Conservation (phyloP, 2,797 vertebrate species). For the Mormyrops attenuatus region DNA sequence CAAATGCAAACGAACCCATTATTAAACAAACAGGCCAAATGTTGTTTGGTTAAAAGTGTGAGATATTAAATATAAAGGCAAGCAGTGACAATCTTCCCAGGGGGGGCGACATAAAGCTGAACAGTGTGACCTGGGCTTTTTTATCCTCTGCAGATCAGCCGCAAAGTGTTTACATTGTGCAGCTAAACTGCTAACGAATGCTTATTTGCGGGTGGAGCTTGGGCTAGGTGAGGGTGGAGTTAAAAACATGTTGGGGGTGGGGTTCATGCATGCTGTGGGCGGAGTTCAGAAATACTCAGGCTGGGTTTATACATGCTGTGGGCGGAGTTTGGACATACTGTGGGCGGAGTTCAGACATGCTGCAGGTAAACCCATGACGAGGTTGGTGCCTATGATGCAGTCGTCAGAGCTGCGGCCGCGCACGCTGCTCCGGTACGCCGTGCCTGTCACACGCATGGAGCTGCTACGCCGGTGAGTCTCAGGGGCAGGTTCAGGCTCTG, state of each 20-base stretch:
- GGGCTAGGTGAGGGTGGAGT: not conserved
- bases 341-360: not conserved
- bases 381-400: conserved; percentile 68
- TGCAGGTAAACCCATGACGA: conserved; percentile 60
- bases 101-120: not conserved
- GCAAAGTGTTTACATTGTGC: not conserved
- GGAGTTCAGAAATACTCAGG: not conserved
- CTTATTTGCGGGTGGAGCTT: not conserved
- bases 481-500: conserved; percentile 63
- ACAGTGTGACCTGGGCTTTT: not conserved
- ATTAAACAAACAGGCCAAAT: not conserved
- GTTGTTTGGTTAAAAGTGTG: not conserved
- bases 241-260: not conserved
- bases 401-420: conserved; percentile 73
- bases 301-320: not conserved
- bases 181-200: not conserved
- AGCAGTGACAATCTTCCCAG: not conserved
- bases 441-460: conserved; percentile 75
- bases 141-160: not conserved
- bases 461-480: conserved; percentile 79
- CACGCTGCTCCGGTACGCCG: conserved; percentile 74
- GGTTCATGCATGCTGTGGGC: not conserved
- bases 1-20: not conserved
- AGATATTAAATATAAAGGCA: not conserved
- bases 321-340: not conserved